Conservation (phyloP, 2,797 vertebrate genomes). For the Tokudaia muenninki region DNA sequence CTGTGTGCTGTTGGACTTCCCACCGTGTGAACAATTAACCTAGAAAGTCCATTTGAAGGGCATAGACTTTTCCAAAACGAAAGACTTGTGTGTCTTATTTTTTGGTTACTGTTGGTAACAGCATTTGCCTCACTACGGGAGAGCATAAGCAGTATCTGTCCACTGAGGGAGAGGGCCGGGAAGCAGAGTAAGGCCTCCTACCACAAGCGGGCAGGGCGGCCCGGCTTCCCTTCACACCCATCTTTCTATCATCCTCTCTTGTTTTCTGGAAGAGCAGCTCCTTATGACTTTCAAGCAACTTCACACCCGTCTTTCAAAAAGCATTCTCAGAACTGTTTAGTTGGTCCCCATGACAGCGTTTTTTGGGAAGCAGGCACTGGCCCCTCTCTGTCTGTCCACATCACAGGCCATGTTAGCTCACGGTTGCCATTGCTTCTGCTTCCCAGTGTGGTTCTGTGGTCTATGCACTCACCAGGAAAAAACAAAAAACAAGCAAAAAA, state of each 20-base stretch:
- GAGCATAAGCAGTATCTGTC: neutral
- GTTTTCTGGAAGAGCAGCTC: neutral
- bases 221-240: neutral
- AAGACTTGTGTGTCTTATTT: neutral
- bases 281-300: neutral
- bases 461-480: neutral
- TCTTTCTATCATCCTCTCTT: neutral
- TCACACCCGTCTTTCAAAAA: neutral
- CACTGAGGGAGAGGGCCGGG: neutral
- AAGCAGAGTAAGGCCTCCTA: neutral
- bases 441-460: neutral
- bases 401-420: neutral
- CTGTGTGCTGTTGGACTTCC: neutral
- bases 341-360: neutral
- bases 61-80: neutral
- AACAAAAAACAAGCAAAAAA: neutral
- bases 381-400: neutral
- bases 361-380: neutral
- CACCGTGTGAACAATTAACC: rapidly evolving
- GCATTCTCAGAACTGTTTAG: neutral
- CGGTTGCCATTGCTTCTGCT: too few species aligned
- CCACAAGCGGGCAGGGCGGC: neutral
- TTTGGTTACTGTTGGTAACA: neutral
- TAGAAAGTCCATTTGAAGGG: neutral
- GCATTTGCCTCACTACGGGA: neutral